Percentiles rank a stretch among this genome's conserved stretches.
phyloP scores from a whole-genome alignment of 2,113 vertebrate species.

The Phyllostomus discolor region DNA sequence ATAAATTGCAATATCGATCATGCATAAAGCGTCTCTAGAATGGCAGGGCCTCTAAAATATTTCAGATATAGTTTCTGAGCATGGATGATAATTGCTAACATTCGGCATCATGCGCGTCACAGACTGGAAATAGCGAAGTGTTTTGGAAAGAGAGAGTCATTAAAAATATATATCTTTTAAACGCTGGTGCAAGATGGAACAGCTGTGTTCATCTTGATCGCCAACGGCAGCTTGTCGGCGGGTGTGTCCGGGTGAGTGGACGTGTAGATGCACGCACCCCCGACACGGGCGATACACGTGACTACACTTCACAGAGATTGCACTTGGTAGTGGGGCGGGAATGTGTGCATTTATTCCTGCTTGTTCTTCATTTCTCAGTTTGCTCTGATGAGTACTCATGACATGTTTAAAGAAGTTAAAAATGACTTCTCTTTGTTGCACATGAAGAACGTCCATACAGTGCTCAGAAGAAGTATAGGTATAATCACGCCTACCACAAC shows the following conservation, averaged over 20 bases:
- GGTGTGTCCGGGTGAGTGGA: background rate
- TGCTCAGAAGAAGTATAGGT: background rate
- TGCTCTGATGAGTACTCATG: background rate
- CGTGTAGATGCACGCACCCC: too few relatives aligned
- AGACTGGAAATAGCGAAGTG: background rate
- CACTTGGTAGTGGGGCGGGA: too few relatives aligned
- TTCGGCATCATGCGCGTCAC: background rate
- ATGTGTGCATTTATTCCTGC: background rate
- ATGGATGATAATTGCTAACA: background rate
- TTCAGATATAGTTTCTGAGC: background rate
- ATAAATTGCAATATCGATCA: background rate
- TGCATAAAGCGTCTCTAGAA: background rate
- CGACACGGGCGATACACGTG: accelerated
- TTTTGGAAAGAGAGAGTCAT: slow-evolving; percentile 22
- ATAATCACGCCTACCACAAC: background rate
- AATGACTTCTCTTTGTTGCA: background rate
- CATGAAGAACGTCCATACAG: background rate
- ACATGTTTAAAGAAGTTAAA: background rate
- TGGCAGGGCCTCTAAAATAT: background rate
- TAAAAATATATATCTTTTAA: background rate
- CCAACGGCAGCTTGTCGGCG: background rate
- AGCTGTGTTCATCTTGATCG: background rate
- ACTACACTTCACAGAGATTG: background rate
- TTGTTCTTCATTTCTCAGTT: background rate
- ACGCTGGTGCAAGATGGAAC: background rate